A percentile compares a stretch with the other conserved stretches of the same genome.
Conservation (phyloP, 2,888 invertebrate species). For the Azorinus chamasolen region DNA sequence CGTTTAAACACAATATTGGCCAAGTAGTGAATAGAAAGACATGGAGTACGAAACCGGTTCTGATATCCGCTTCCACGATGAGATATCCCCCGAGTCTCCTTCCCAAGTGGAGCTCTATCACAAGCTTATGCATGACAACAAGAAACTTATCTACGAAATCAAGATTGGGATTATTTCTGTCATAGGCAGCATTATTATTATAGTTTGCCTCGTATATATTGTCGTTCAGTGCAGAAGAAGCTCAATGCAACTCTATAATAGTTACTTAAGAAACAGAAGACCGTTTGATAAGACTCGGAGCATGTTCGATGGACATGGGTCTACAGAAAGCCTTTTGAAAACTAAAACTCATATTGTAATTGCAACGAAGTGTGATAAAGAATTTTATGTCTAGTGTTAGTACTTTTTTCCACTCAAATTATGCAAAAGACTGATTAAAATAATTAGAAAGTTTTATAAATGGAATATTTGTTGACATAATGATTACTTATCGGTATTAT, state of each 20-base stretch:
- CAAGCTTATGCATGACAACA: slow-evolving; percentile 62
- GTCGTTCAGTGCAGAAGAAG: slow-evolving; percentile 45
- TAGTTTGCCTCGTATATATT: slow-evolving; percentile 59
- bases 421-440: background rate
- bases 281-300: slow-evolving; percentile 17
- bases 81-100: slow-evolving; percentile 55
- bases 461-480: too few relatives aligned
- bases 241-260: slow-evolving; percentile 41
- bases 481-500: too few relatives aligned
- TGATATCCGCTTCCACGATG: slow-evolving; percentile 60
- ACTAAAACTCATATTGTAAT: slow-evolving; percentile 48
- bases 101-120: slow-evolving; percentile 62
- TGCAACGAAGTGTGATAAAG: slow-evolving; percentile 44
- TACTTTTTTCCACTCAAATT: background rate
- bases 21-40: too few relatives aligned
- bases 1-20: too few relatives aligned
- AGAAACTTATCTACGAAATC: slow-evolving; percentile 60
- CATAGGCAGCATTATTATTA: slow-evolving; percentile 53
- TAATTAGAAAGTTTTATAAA: background rate
- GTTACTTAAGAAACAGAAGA: slow-evolving; percentile 45
- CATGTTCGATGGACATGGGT: slow-evolving; percentile 33
- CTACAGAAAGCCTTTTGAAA: slow-evolving; percentile 49
- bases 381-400: slow-evolving; percentile 47
- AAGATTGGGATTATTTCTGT: slow-evolving; percentile 61
- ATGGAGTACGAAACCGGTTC: slow-evolving; percentile 43